A percentile compares a stretch with the other conserved stretches of the same genome.
phyloP scores from a whole-genome alignment of 1,140 invertebrate genomes.

The Saccostrea glomerata region DNA sequence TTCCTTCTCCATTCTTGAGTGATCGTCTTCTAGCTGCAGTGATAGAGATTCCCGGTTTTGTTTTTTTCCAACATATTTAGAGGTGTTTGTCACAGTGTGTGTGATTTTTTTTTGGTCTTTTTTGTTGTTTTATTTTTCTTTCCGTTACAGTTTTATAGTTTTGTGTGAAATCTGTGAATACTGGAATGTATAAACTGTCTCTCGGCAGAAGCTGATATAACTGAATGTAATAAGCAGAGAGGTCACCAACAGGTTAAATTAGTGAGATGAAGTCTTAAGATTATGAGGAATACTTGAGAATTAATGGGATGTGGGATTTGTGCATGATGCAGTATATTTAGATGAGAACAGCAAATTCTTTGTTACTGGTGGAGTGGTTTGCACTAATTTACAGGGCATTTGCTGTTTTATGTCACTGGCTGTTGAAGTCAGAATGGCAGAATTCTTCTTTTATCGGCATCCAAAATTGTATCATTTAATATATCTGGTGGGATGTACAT shows the following conservation, averaged over 20 bases:
- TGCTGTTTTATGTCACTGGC: slow-evolving; percentile 29
- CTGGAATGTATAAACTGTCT: slow-evolving; percentile 33
- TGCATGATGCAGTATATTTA: slow-evolving; percentile 34
- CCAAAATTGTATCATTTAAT: slow-evolving; percentile 28
- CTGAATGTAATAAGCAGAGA: slow-evolving; percentile 2
- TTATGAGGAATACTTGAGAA: slow-evolving; percentile 34
- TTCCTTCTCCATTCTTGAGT: not conserved
- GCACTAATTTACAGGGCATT: slow-evolving; percentile 35
- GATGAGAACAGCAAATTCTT: slow-evolving; percentile 38
- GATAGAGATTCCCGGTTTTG: not conserved
- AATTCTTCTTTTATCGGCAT: slow-evolving; percentile 10
- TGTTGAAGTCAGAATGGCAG: slow-evolving; percentile 17
- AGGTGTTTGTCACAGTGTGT: not conserved
- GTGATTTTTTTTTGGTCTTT: not conserved
- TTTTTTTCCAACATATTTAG: too few species aligned
- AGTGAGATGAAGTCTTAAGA: slow-evolving; percentile 36
- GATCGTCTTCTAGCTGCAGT: not conserved
- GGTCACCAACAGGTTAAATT: slow-evolving; percentile 10
- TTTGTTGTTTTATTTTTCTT: not conserved
- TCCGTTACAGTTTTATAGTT: not conserved
- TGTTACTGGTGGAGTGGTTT: slow-evolving; percentile 28
- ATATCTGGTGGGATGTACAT: slow-evolving; percentile 20
- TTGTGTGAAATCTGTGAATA: slow-evolving; percentile 12
- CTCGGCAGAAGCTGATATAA: slow-evolving; percentile 27
- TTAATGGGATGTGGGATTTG: slow-evolving; percentile 37